Evolutionary conservation across 2,113 vertebrate genomes (phyloP).

Genomic region (Rostratula benghalensis): DNA sequence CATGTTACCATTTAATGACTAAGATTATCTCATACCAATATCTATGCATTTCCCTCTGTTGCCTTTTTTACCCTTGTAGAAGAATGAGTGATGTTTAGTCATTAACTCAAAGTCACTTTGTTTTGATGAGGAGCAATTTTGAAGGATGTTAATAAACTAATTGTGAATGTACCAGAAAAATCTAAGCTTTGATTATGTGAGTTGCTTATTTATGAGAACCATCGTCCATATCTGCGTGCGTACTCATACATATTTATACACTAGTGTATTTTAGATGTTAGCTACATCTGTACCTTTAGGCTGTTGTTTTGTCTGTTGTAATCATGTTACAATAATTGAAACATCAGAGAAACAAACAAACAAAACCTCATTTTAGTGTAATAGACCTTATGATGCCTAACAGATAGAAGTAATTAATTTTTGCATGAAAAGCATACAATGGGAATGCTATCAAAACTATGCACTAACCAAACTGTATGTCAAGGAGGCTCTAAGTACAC

Average conservation of each 20-base stretch:
- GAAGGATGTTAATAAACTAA: not conserved
- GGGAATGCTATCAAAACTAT: not conserved
- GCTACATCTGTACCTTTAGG: constrained; percentile 47
- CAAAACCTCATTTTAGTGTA: constrained; percentile 11
- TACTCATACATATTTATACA: constrained; percentile 48
- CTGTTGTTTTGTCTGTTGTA: constrained; percentile 40
- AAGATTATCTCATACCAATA: not conserved
- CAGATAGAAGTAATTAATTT: constrained; percentile 48
- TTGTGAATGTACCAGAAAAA: not conserved
- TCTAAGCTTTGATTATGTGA: not conserved
- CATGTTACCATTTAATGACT: not conserved
- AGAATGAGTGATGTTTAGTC: not conserved
- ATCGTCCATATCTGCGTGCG: not conserved
- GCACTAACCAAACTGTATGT: not conserved
- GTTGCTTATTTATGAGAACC: not conserved
- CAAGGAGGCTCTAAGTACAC: not conserved
- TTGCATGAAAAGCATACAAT: not conserved
- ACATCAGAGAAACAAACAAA: constrained; percentile 57
- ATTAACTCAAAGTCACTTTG: not conserved
- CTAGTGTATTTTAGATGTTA: not conserved
- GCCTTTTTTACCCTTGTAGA: not conserved
- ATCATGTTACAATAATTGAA: constrained; percentile 63
- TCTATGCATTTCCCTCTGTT: not conserved
- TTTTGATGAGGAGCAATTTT: not conserved
- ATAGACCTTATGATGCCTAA: constrained; percentile 4